Percentiles rank a stretch among this genome's conserved stretches.
These are phyloP conservation scores for Conus betulinus DNA, from an alignment of 1,140 invertebrate genomes.

Conservation along the genomic window DNA sequence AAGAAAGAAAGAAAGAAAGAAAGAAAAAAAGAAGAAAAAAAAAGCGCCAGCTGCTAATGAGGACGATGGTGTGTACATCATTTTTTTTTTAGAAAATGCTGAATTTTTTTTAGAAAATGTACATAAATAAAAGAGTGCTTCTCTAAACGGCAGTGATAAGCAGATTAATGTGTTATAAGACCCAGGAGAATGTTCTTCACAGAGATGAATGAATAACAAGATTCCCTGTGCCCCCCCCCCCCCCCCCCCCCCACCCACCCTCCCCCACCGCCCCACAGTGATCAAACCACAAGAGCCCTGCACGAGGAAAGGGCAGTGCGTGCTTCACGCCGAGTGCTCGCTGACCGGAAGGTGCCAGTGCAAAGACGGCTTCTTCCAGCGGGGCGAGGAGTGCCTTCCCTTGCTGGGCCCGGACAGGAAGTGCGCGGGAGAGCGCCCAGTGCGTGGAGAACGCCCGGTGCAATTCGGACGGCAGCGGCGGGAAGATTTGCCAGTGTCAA, in stretches of 20 bases:
- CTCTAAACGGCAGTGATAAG: too few species aligned
- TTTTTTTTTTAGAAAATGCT: too few species aligned
- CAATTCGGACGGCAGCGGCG: not conserved
- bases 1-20: too few species aligned
- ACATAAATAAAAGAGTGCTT: too few species aligned
- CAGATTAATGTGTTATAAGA: too few species aligned
- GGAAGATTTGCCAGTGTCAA: not conserved
- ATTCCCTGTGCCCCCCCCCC: not conserved
- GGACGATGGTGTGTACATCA: too few species aligned
- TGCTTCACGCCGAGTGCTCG: slow-evolving; percentile 37
- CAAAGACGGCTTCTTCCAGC: slow-evolving; percentile 34
- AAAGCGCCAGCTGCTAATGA: too few species aligned
- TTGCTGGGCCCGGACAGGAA: slow-evolving; percentile 9
- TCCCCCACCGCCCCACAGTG: not conserved
- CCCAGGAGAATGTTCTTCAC: too few species aligned
- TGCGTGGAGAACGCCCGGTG: slow-evolving; percentile 32
- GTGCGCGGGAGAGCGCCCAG: slow-evolving; percentile 32
- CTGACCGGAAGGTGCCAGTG: slow-evolving; percentile 31
- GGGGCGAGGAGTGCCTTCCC: slow-evolving; percentile 16
- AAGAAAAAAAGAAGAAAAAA: too few species aligned
- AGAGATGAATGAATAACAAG: too few species aligned
- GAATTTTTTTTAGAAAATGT: too few species aligned
- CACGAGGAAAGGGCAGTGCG: slow-evolving; percentile 36
- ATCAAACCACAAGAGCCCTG: slow-evolving; percentile 9
- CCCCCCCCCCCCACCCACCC: not conserved